Evolutionary conservation across 2,888 invertebrate genomes (phyloP), one percentile per base, ranked within the genome.

Genomic region (Hipparchia semele): DNA sequence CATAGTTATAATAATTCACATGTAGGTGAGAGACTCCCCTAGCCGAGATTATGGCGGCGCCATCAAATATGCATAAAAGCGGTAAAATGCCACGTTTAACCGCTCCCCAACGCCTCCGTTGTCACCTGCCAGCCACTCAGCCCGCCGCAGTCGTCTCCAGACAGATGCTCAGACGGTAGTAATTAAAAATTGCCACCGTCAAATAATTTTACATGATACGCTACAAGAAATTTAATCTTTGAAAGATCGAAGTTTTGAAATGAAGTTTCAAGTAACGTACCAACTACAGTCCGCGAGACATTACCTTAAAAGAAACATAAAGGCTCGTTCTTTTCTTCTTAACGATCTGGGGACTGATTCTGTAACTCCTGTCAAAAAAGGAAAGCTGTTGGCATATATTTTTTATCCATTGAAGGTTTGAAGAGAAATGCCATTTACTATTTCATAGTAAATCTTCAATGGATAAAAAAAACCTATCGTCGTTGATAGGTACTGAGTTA

Each of bases 61-160:
- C 92, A 92, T 94, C 90, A 94, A 94, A 94, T 94, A 94, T 94
- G 94, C 94, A 94, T 92, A 93, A 94, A 94, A 91, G 93, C 91
- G 89, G 91, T 94, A 94, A 94, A 94, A 94, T 93, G 90, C 88
- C 90, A 89, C 92, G 92, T 90, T 94, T 93, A 92, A 94, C 91
- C 90, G 91, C 89, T 85, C 87, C 86, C 87, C 86, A 85, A 80
- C 88, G 87, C 86, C 84, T 82, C 83, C 85, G 87, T 83, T 88
- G 89, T 88, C 91, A 90, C 90, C 90, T 90, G 90, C 83, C 83
- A 79, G 83, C 78, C 77, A 77, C 78, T 75, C 79, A 73, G 73
- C 73, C 71, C 71, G 73, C 75, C 74, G 72, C 75, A 70, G 73
- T 78, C 75, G 77, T 79, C 86, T 86, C 87, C 84, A 91, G 91